Conservation (phyloP, 2,888 invertebrate species). For the Parnassius glacialis region DNA sequence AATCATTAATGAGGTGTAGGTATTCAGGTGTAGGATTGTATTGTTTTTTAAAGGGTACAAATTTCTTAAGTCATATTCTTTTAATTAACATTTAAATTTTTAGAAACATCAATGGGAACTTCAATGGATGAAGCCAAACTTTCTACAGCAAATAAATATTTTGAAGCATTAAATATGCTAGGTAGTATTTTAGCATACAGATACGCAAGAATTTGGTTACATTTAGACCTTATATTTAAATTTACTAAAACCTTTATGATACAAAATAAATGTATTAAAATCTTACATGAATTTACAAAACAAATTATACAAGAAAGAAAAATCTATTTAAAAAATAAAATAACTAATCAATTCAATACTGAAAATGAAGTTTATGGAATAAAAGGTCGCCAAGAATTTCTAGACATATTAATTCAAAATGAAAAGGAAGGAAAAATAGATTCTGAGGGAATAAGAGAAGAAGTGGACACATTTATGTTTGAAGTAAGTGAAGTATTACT, state of each 20-base stretch:
- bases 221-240: slow-evolving; percentile 26
- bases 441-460: slow-evolving; percentile 82
- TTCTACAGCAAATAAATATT: slow-evolving; percentile 28
- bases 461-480: slow-evolving; percentile 87
- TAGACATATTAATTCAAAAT: slow-evolving; percentile 82
- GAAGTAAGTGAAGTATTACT: slow-evolving; percentile 62
- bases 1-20: too few relatives aligned
- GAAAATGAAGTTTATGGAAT: slow-evolving; percentile 36
- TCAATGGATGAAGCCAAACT: slow-evolving; percentile 29
- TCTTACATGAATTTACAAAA: slow-evolving; percentile 31
- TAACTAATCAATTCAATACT: neutral
- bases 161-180: slow-evolving; percentile 27
- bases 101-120: slow-evolving; percentile 33
- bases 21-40: too few relatives aligned
- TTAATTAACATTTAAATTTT: neutral
- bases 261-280: slow-evolving; percentile 26
- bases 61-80: too few relatives aligned
- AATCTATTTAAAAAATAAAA: slow-evolving; percentile 2
- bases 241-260: slow-evolving; percentile 15
- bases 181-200: slow-evolving; percentile 26
- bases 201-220: slow-evolving; percentile 29
- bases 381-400: slow-evolving; percentile 78
- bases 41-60: too few relatives aligned
- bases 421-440: slow-evolving; percentile 79
- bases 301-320: slow-evolving; percentile 31